phyloP scores from a whole-genome alignment of 2,888 invertebrate species.

The Hirudinaria manillensis region DNA sequence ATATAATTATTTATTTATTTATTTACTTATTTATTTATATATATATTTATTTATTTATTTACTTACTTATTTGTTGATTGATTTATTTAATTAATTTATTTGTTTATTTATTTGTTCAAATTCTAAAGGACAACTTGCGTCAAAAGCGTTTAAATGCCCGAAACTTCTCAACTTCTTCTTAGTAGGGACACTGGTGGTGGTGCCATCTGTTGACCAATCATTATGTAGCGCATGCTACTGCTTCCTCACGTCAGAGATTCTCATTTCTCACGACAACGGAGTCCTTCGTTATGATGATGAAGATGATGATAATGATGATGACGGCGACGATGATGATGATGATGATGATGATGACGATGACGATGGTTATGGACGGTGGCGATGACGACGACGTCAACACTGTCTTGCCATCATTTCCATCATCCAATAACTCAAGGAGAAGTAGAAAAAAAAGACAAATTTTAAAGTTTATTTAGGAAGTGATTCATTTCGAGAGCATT shows the following conservation, averaged over 20 bases:
- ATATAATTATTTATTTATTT: too few species aligned
- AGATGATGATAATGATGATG: conserved; percentile 17
- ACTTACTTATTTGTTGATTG: not conserved
- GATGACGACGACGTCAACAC: not conserved
- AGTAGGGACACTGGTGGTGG: not conserved
- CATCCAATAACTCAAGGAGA: too few species aligned
- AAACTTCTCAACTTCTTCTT: not conserved
- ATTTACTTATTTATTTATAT: too few species aligned
- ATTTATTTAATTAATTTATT: too few species aligned
- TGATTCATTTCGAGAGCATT: too few species aligned
- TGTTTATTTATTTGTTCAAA: not conserved
- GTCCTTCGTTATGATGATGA: not conserved
- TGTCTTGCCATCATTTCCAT: too few species aligned
- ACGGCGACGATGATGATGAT: conserved; percentile 15
- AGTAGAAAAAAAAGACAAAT: too few species aligned
- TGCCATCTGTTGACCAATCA: not conserved
- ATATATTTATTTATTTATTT: too few species aligned
- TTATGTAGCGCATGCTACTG: too few species aligned
- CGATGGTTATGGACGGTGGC: conserved; percentile 18
- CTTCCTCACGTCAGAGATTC: too few species aligned
- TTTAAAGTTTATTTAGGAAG: too few species aligned
- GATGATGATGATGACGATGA: conserved; percentile 26
- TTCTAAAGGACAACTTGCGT: not conserved
- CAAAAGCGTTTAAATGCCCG: not conserved
- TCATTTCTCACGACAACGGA: conserved; percentile 3